A percentile compares a stretch with the other conserved stretches of the same genome.
Conservation (phyloP, 1,140 invertebrate species). For the Lasioglossum albipes region DNA sequence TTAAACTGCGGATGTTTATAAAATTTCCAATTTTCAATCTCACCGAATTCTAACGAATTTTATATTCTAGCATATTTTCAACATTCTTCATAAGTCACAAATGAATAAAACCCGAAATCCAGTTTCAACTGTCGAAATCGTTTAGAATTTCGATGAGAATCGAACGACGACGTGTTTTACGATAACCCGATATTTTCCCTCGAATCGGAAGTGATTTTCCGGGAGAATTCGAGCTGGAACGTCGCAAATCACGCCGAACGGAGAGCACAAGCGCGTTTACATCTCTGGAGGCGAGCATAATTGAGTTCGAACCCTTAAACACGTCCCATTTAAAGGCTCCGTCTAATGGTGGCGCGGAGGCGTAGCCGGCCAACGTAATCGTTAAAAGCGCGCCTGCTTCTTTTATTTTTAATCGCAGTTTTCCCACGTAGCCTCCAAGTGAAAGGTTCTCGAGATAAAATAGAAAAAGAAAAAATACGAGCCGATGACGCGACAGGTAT, state of each 20-base stretch:
- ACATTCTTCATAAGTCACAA: no score
- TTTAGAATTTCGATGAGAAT: no score
- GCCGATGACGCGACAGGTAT: slow-evolving; percentile 1
- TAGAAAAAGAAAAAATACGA: slow-evolving; percentile 26
- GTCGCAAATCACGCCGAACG: no score
- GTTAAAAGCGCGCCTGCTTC: slow-evolving; percentile 28
- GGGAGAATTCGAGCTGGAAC: no score
- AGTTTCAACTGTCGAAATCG: no score
- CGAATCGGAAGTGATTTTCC: no score
- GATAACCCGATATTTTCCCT: no score
- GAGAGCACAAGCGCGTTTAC: background rate
- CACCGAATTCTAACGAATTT: no score
- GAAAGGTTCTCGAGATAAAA: slow-evolving; percentile 38
- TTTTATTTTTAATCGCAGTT: slow-evolving; percentile 48
- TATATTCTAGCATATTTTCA: no score
- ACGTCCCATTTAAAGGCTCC: background rate
- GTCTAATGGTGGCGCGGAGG: slow-evolving; percentile 1
- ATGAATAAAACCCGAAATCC: no score
- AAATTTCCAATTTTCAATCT: no score
- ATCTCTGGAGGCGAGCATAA: slow-evolving; percentile 6
- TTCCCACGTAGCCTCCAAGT: slow-evolving; percentile 37
- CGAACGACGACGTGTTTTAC: no score
- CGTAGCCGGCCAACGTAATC: background rate
- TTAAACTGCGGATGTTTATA: background rate
- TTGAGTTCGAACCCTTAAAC: slow-evolving; percentile 17